phyloP scores from a whole-genome alignment of 2,888 invertebrate species.

The Drosophila engyochracea region DNA sequence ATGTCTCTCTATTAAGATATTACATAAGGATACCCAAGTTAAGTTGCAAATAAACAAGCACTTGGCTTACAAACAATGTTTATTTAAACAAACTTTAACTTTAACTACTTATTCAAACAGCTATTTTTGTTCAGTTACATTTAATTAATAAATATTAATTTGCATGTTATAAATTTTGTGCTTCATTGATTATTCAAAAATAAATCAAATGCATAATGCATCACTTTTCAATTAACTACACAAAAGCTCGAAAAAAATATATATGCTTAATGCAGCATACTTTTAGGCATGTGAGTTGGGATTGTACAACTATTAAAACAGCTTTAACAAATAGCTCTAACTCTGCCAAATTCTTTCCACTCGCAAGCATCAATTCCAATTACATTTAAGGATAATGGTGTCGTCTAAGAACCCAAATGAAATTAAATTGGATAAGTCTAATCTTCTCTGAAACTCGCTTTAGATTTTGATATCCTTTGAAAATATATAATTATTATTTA shows the following conservation, averaged over 20 bases:
- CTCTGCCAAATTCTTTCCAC: background rate
- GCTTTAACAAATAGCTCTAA: background rate
- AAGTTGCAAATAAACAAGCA: background rate
- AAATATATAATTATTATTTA: no score
- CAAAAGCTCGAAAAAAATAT: background rate
- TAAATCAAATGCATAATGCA: background rate
- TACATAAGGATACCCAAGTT: background rate
- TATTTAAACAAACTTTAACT: background rate
- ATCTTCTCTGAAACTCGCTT: background rate
- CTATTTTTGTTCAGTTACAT: no score
- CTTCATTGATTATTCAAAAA: background rate
- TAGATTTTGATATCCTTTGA: background rate
- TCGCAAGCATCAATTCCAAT: background rate
- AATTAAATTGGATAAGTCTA: background rate
- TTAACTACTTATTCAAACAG: background rate
- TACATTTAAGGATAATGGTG: background rate
- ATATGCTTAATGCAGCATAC: background rate
- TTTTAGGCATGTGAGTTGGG: background rate
- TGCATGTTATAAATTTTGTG: background rate
- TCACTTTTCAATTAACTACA: background rate
- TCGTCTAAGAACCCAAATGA: background rate
- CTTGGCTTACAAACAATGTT: background rate
- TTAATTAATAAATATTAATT: background rate
- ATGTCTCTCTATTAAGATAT: background rate
- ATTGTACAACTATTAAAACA: background rate